Conservation (phyloP, 2,113 vertebrate genomes). For the Sceloporus undulatus region DNA sequence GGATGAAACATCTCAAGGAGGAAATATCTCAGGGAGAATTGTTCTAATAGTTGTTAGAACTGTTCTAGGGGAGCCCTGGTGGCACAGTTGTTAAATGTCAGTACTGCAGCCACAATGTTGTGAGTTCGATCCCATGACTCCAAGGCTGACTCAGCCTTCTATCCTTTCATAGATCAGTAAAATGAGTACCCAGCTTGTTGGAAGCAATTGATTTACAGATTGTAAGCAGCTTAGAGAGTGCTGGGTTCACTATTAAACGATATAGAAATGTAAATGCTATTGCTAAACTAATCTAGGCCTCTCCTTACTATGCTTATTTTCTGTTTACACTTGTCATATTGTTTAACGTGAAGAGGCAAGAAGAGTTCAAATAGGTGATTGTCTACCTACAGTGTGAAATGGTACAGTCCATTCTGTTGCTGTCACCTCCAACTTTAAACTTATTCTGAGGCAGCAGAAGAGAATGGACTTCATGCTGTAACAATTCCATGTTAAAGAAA, state of each 20-base stretch:
- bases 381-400: background rate
- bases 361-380: background rate
- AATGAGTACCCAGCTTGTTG: too few relatives aligned
- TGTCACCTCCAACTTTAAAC: background rate
- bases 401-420: background rate
- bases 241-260: too few relatives aligned
- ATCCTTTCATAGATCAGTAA: too few relatives aligned
- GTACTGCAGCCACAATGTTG: too few relatives aligned
- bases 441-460: background rate
- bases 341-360: background rate
- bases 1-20: background rate
- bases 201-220: too few relatives aligned
- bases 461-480: background rate
- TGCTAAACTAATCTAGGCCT: background rate
- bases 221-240: too few relatives aligned
- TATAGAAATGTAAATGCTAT: too few relatives aligned
- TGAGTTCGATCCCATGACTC: too few relatives aligned
- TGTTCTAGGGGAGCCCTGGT: too few relatives aligned
- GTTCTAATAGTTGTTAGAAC: background rate
- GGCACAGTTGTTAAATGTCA: too few relatives aligned
- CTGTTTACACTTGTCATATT: background rate
- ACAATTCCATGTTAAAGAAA: conserved; percentile 3
- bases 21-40: background rate
- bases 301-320: background rate
- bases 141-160: too few relatives aligned